Conservation (phyloP, 2,113 vertebrate species). For the Dissostichus mawsoni region DNA sequence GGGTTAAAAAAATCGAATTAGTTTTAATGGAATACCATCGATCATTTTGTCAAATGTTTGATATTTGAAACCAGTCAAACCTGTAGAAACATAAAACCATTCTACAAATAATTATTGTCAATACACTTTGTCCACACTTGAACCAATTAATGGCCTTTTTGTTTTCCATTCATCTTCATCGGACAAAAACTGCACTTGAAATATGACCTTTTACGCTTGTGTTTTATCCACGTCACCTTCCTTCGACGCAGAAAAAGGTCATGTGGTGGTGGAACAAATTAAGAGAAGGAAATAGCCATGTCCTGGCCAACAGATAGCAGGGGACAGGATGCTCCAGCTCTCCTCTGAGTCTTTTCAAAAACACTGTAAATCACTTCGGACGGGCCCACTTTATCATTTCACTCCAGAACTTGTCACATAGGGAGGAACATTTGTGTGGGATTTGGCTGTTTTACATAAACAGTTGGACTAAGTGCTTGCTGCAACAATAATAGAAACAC, state of each 20-base stretch:
- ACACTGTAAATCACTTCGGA: conserved; percentile 63
- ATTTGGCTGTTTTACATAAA: conserved; percentile 55
- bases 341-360: conserved; percentile 65
- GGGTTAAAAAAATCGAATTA: neutral
- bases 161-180: conserved; percentile 5
- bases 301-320: conserved; percentile 59
- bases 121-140: neutral
- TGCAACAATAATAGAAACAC: conserved; percentile 13
- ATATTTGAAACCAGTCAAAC: neutral
- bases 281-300: conserved; percentile 49
- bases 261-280: conserved; percentile 61
- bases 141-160: neutral
- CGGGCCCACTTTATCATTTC: conserved; percentile 59
- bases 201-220: conserved; percentile 14
- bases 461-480: conserved; percentile 28
- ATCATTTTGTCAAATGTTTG: conserved; percentile 12
- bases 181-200: conserved; percentile 21
- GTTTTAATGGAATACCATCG: conserved; percentile 12
- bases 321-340: conserved; percentile 68
- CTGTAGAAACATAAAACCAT: neutral
- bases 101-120: neutral
- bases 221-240: conserved; percentile 12
- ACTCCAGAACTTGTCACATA: conserved; percentile 50
- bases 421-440: conserved; percentile 40
- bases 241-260: conserved; percentile 41